Evolutionary conservation across 1,140 invertebrate genomes (phyloP), one percentile per base, ranked within the genome.

Genomic region (Drosophila willistoni): DNA sequence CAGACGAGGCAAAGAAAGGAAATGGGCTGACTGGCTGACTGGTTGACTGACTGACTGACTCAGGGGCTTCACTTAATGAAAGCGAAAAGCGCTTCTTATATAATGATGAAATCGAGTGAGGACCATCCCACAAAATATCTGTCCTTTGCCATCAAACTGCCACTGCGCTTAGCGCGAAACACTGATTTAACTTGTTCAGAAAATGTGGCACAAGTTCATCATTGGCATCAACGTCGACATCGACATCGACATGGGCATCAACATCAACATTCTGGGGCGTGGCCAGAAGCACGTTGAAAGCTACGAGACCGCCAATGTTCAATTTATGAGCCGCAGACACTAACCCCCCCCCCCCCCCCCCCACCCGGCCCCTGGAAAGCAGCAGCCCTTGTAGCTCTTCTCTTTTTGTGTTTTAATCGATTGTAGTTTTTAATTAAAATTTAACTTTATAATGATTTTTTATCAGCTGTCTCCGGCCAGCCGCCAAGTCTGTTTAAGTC

Each of bases 391-490:
- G 19, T n/a, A n/a, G n/a, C 29, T 44, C 33, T 14, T 56, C 25
- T 33, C 3, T 60, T 41, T 41, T 41, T 41, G n/a, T 7, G 34
- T 65, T 66, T 74, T 78, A 81, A 87, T 87, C 84, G 84, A 87
- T 87, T 90, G 80, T 73, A 76, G 71, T 87, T 91, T 91, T 91
- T 91, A 91, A 91, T 91, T 91, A 91, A 91, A 91, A 91, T 87
- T 91, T 90, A 91, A 87, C 82, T 85, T 91, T 90, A 91, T 91
- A 91, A 91, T 91, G 83, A 90, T 89, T 90, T 91, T 91, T 91
- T 89, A 91, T 91, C 90, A 91, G 90, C 86, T 91, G 86, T 79
- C 77, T 71, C 59, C 9, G 5, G n/a, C 22, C 42, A 44, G 29
- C 13, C 47, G 39, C 42, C 34, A 34, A 36, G 69, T 70, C 79